Conservation (phyloP, 2,888 invertebrate genomes). For the Dysmachus trigonus region DNA sequence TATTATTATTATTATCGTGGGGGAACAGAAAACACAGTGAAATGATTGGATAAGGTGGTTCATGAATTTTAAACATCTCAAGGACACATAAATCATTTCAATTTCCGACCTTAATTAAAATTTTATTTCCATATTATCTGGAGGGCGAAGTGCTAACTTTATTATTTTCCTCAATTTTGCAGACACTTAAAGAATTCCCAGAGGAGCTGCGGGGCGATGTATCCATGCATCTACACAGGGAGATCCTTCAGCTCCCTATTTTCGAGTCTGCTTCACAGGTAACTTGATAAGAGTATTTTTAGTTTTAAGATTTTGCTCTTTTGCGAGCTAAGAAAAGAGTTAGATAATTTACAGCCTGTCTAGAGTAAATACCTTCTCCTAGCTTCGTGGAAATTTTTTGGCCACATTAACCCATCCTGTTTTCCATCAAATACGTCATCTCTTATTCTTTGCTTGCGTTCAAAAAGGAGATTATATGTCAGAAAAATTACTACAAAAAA, state of each 20-base stretch:
- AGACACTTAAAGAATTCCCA: conserved; percentile 95
- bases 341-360: neutral
- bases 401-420: neutral
- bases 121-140: neutral
- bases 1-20: neutral
- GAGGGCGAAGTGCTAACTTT: neutral
- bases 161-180: conserved; percentile 53
- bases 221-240: conserved; percentile 93
- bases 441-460: neutral
- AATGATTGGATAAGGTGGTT: neutral
- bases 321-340: neutral
- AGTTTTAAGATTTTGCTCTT: neutral
- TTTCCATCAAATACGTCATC: neutral
- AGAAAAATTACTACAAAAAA: neutral
- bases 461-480: neutral
- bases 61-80: neutral
- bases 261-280: conserved; percentile 91
- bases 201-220: conserved; percentile 95
- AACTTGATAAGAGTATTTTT: conserved; percentile 48
- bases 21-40: neutral
- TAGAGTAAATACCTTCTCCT: neutral
- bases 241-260: conserved; percentile 92
- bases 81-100: neutral
- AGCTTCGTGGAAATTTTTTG: neutral
- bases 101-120: neutral